Conservation (phyloP, 64 coral and sea anemone species). For the Porites australiensis region DNA sequence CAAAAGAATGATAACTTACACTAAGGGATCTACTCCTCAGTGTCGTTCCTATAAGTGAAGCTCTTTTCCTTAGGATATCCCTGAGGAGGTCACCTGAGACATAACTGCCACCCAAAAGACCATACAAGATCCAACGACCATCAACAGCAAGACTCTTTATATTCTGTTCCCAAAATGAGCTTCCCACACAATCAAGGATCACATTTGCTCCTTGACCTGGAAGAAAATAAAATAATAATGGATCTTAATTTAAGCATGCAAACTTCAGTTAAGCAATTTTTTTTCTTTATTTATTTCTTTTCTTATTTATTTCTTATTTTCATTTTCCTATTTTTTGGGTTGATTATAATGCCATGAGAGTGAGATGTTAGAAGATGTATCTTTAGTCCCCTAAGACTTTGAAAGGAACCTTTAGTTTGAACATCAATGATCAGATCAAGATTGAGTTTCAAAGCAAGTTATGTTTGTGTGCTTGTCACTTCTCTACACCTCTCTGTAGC, state of each 20-base stretch:
- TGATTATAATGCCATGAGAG: too few species aligned
- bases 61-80: conserved; percentile 69
- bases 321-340: too few species aligned
- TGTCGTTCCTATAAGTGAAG: conserved; percentile 80
- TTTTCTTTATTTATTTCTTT: too few species aligned
- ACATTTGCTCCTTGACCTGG: conserved; percentile 88
- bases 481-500: too few species aligned
- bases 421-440: too few species aligned
- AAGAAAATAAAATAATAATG: background rate
- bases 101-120: conserved; percentile 73
- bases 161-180: conserved; percentile 93
- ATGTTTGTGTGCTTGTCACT: too few species aligned
- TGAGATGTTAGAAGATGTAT: too few species aligned
- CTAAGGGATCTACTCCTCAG: conserved; percentile 82
- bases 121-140: conserved; percentile 93
- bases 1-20: conserved; percentile 20
- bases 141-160: conserved; percentile 79
- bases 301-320: too few species aligned
- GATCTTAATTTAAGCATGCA: background rate
- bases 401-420: too few species aligned
- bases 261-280: background rate
- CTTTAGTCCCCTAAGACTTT: too few species aligned
- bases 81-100: conserved; percentile 69
- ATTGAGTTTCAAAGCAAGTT: too few species aligned
- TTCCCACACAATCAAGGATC: conserved; percentile 92